phyloP scores from a whole-genome alignment of 2,888 invertebrate genomes.

The Hybos culiciformis region DNA sequence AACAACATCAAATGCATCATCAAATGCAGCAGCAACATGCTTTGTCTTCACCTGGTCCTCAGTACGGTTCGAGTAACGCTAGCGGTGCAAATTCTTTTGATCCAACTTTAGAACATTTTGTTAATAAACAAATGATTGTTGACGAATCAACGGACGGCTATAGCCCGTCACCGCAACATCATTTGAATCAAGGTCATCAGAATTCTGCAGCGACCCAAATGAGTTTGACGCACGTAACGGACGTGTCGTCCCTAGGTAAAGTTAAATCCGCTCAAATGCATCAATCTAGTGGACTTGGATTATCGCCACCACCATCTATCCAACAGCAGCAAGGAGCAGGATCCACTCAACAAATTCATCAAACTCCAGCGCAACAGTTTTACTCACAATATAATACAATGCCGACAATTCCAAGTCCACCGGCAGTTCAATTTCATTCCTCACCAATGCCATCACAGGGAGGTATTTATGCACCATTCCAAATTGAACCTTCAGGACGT shows the following conservation, averaged over 20 bases:
- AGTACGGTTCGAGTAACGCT: too few species aligned
- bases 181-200: constrained; percentile 33
- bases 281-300: constrained; percentile 22
- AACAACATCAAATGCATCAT: constrained; percentile 20
- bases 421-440: constrained; percentile 67
- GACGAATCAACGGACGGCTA: constrained; percentile 25
- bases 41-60: constrained; percentile 31
- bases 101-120: constrained; percentile 35
- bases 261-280: constrained; percentile 51
- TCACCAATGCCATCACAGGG: constrained; percentile 58
- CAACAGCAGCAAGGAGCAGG: constrained; percentile 40
- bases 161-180: constrained; percentile 38
- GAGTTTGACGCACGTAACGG: constrained; percentile 27
- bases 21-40: constrained; percentile 33
- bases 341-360: constrained; percentile 22
- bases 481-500: constrained; percentile 52
- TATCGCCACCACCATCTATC: constrained; percentile 49
- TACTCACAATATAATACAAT: constrained; percentile 59
- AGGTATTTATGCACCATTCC: constrained; percentile 72
- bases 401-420: constrained; percentile 76
- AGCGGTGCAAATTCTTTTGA: constrained; percentile 36
- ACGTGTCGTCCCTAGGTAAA: constrained; percentile 40
- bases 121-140: constrained; percentile 23
- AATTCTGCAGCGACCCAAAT: constrained; percentile 27
- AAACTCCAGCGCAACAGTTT: constrained; percentile 30